phyloP scores from a whole-genome alignment of 1,140 invertebrate species.

The Propsilocerus akamusi region DNA sequence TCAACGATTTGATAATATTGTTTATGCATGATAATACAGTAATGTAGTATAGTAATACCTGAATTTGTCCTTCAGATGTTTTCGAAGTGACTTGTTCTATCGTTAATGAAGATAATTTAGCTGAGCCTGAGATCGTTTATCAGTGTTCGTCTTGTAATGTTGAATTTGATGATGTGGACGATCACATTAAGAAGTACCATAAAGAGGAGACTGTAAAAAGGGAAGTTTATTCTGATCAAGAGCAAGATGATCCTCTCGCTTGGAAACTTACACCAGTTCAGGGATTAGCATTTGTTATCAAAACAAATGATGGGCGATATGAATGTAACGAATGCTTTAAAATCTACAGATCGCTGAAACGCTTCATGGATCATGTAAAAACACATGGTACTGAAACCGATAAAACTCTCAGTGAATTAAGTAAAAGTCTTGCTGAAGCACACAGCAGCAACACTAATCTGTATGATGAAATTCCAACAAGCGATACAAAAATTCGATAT shows the following conservation, averaged over 20 bases:
- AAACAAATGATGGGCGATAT: not conserved
- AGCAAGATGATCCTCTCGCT: not conserved
- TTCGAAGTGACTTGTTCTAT: too few relatives aligned
- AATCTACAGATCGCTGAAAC: not conserved
- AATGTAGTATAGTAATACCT: constrained; percentile 16
- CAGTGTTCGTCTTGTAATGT: not conserved
- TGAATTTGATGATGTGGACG: not conserved
- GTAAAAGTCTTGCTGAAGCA: not conserved
- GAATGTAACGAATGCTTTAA: not conserved
- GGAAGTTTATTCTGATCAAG: not conserved
- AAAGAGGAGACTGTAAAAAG: not conserved
- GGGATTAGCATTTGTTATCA: not conserved
- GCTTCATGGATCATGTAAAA: not conserved
- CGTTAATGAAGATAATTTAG: too few relatives aligned
- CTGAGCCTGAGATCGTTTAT: too few relatives aligned
- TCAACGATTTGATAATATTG: constrained; percentile 8
- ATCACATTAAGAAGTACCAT: not conserved
- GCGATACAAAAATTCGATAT: constrained; percentile 6
- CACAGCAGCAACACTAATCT: constrained; percentile 12
- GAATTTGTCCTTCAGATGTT: too few relatives aligned
- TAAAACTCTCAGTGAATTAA: not conserved
- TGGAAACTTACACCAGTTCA: not conserved
- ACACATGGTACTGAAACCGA: not conserved
- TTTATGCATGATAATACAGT: constrained; percentile 20
- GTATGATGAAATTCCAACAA: constrained; percentile 10